Evolutionary conservation across 1,140 invertebrate species (phyloP).

Genomic region (Leptoteleia sp.): DNA sequence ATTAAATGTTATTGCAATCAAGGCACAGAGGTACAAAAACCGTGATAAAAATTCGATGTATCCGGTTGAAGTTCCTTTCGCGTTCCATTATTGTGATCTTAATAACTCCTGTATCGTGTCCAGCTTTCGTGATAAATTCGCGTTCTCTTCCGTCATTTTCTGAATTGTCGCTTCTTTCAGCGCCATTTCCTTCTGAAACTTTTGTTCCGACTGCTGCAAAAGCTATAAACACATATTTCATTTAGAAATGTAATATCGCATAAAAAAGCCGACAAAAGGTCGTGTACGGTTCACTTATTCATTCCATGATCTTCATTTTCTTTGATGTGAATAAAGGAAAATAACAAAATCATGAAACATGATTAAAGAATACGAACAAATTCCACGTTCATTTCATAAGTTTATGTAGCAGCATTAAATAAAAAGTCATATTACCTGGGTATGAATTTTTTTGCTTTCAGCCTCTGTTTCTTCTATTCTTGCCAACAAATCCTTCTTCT

Average conservation of each 20-base stretch:
- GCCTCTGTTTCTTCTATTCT: slow-evolving; percentile 67
- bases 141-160: slow-evolving; percentile 39
- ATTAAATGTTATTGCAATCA: too few relatives aligned
- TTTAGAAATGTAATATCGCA: slow-evolving; percentile 8
- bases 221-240: slow-evolving; percentile 41
- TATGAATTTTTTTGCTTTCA: slow-evolving; percentile 67
- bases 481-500: slow-evolving; percentile 69
- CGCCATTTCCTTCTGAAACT: slow-evolving; percentile 37
- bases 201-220: slow-evolving; percentile 23
- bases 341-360: slow-evolving; percentile 1
- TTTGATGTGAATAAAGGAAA: too few relatives aligned
- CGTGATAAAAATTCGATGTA: too few relatives aligned
- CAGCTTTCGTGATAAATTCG: slow-evolving; percentile 22
- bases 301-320: too few relatives aligned
- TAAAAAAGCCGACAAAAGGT: not conserved
- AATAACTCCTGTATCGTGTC: slow-evolving; percentile 33
- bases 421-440: slow-evolving; percentile 35
- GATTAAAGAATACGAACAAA: not conserved
- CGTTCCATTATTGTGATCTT: slow-evolving; percentile 5
- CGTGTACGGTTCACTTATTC: not conserved
- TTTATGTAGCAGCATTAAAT: slow-evolving; percentile 4
- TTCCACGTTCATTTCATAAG: slow-evolving; percentile 3
- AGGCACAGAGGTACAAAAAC: too few relatives aligned
- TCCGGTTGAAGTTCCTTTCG: not conserved
- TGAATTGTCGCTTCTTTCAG: slow-evolving; percentile 37